Conservation (phyloP, 2,113 vertebrate genomes). For the Eubucco bourcierii region DNA sequence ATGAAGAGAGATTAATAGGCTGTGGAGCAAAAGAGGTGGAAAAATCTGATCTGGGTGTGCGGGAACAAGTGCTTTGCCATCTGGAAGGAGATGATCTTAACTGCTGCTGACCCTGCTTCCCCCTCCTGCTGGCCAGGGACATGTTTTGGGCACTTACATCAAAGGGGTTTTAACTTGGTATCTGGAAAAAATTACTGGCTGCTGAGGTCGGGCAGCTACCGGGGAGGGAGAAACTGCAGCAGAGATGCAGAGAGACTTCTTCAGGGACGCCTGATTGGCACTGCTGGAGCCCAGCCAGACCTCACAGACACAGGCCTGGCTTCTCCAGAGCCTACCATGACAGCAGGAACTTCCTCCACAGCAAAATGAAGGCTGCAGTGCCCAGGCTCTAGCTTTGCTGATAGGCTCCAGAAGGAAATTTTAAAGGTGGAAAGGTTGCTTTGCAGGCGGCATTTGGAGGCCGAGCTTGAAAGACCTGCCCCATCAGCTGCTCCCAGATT, state of each 20-base stretch:
- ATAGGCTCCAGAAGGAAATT: not conserved
- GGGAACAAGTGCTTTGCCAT: conserved; percentile 10
- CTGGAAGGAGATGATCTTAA: conserved; percentile 8
- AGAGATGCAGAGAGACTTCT: not conserved
- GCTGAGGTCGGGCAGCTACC: not conserved
- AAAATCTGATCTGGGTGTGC: not conserved
- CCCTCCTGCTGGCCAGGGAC: not conserved
- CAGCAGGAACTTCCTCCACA: not conserved
- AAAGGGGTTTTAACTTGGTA: not conserved
- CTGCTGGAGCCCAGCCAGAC: conserved; percentile 30
- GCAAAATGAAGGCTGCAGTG: not conserved
- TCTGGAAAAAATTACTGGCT: not conserved
- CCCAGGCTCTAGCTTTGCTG: not conserved
- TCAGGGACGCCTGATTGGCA: not conserved
- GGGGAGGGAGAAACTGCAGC: not conserved
- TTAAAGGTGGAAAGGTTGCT: not conserved
- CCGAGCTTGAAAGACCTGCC: not conserved
- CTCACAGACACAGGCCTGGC: not conserved
- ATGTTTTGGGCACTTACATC: not conserved
- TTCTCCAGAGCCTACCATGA: not conserved
- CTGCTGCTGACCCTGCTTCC: not conserved
- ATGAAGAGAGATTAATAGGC: not conserved
- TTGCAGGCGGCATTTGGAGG: not conserved
- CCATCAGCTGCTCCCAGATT: not conserved
- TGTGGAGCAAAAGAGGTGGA: not conserved